Base-by-base conservation (phyloP, 2,113 vertebrate species). In the Carassius auratus region DNA sequence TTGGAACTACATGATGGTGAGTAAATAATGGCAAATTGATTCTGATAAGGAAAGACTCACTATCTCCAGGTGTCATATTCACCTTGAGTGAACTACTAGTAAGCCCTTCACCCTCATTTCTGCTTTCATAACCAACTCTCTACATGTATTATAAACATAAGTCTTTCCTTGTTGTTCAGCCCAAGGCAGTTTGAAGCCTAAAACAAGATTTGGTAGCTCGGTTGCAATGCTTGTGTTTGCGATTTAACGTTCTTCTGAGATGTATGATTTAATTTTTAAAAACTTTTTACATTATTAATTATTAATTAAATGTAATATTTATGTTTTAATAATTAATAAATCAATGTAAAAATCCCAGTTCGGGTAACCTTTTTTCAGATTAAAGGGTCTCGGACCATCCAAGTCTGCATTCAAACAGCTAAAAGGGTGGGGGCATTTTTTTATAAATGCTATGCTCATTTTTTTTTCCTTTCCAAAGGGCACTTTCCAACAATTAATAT, bases 61-160 rank as follows among this genome's bases (percentile, higher is more conserved):
- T 13, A 0, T 26, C 30, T 79, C 76, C 10, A 79, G 76, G 33
- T 33, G 23, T 55, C 33, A 23, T 55, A 78, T 59, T 36, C 55
- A 61, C 55, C 33, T n/a, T 61, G 33, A 61, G 33, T 59, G 10
- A 79, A 62, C 55, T 59, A 78, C 59, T 59, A 79, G 19, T n/a
- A 62, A 62, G 57, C 36, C 57, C 3, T 79, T 62, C 17, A 21
- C 57, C 19, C 33, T 42, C 3, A 42, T 79, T 42, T 14, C 55
- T 79, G 76, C 55, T 79, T 61, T 79, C 33, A 78, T 78, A n/a
- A 79, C 2, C 76, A 79, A 7, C 55, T 61, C 26, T 79, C 6
- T 42, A 59, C 76, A 23, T 62, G 17, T 38, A 42, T 21, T 4
- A 79, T 36, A 79, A 79, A 79, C 76, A 30, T 30, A 30, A 77